phyloP scores from a whole-genome alignment of 2,797 vertebrate genomes.

The Avahi laniger region DNA sequence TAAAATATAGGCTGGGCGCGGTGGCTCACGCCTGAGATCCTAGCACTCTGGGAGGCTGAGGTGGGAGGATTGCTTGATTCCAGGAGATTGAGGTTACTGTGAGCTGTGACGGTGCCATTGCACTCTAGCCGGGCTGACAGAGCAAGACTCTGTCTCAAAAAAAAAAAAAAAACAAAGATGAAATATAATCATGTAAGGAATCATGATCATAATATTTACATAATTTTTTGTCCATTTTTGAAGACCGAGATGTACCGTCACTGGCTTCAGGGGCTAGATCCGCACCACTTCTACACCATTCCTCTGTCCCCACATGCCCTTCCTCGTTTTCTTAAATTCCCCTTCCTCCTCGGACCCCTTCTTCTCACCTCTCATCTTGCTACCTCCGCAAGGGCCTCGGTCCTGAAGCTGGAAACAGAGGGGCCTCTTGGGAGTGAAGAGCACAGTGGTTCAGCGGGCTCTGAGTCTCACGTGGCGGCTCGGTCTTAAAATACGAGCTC shows the following conservation, averaged over 20 bases:
- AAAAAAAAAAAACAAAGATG: no score
- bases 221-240: background rate
- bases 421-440: background rate
- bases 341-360: background rate
- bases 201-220: background rate
- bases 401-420: background rate
- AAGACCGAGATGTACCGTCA: background rate
- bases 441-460: fast-evolving
- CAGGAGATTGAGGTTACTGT: no score
- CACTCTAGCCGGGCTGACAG: no score
- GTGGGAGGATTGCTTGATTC: no score
- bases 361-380: background rate
- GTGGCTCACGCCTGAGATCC: no score
- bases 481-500: background rate
- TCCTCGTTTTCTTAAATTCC: background rate
- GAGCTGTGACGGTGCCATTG: no score
- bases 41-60: no score
- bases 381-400: fast-evolving
- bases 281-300: no score
- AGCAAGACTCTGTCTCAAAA: no score
- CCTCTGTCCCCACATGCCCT: no score
- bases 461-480: background rate
- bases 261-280: background rate
- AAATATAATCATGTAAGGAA: background rate
- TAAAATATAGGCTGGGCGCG: background rate